phyloP scores from a whole-genome alignment of 37 sponge, comb jelly and placozoan genomes.

The Ephydatia muelleri region DNA sequence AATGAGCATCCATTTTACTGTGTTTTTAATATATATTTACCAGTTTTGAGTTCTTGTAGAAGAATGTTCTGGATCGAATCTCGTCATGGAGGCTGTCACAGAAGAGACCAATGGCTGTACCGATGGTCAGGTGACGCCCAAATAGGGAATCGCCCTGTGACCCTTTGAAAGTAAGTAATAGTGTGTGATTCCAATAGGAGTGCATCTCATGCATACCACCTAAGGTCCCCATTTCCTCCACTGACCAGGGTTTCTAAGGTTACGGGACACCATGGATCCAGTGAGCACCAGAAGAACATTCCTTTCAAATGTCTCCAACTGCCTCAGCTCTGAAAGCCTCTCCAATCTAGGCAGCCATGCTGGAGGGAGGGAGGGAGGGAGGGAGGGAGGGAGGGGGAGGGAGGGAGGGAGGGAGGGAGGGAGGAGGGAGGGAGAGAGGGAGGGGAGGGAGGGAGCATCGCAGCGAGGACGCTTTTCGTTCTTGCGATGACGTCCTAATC shows the following conservation, averaged over 20 bases:
- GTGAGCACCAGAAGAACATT: constrained; percentile 61
- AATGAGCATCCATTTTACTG: background rate
- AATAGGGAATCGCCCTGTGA: constrained; percentile 19
- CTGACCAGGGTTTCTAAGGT: constrained; percentile 53
- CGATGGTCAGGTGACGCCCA: constrained; percentile 49
- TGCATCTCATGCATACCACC: background rate
- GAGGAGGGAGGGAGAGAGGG: background rate
- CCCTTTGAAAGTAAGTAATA: constrained; percentile 13
- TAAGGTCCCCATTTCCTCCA: background rate
- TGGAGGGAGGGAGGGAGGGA: background rate
- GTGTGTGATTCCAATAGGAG: too few relatives aligned
- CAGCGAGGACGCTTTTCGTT: too few relatives aligned
- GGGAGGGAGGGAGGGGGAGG: too few relatives aligned
- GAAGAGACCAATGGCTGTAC: constrained; percentile 56
- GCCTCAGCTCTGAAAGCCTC: constrained; percentile 47
- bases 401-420: background rate
- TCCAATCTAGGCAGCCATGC: constrained; percentile 75
- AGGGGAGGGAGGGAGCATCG: background rate
- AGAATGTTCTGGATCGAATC: constrained; percentile 62
- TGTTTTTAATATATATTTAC: background rate
- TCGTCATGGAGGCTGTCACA: constrained; percentile 66
- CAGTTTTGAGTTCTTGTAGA: constrained; percentile 71
- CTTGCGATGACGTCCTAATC: too few relatives aligned
- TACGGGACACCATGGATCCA: constrained; percentile 71
- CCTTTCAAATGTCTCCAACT: constrained; percentile 68